A percentile compares a stretch with the other conserved stretches of the same genome.
These are phyloP conservation scores for Stratiomys singularior DNA, from an alignment of 2,888 invertebrate species.

Conservation along the genomic window DNA sequence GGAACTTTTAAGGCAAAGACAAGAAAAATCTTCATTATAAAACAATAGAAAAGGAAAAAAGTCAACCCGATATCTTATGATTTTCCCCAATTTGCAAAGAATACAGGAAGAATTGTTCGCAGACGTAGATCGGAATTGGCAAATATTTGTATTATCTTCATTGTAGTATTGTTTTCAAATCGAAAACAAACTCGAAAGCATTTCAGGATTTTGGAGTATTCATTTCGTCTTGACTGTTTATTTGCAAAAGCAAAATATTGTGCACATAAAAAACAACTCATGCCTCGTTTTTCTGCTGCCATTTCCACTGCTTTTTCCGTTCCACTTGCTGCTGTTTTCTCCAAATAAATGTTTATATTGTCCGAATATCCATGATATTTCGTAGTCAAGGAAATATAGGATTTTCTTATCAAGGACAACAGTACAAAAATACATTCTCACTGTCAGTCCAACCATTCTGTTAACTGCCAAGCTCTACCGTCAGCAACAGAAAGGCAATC, in stretches of 20 bases:
- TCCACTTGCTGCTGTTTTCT: neutral
- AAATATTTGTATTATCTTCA: neutral
- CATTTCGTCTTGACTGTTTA: no score
- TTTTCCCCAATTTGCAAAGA: neutral
- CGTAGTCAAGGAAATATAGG: conserved; percentile 18
- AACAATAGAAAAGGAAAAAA: neutral
- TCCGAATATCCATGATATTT: neutral
- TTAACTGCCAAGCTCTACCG: no score
- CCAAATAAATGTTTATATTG: neutral
- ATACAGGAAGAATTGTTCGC: no score
- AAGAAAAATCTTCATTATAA: no score
- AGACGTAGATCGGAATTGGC: no score
- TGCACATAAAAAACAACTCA: no score
- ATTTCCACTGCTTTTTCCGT: neutral
- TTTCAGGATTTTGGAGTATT: neutral
- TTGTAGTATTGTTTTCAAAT: neutral
- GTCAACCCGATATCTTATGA: neutral
- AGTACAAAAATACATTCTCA: no score
- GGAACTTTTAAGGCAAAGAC: no score
- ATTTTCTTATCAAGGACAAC: conserved; percentile 11
- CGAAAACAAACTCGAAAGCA: neutral
- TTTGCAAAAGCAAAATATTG: no score
- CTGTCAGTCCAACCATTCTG: no score
- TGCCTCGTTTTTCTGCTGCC: no score
- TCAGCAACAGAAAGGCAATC: no score